Conservation (phyloP, 2,888 invertebrate species). For the Synanthedon andrenaeformis region DNA sequence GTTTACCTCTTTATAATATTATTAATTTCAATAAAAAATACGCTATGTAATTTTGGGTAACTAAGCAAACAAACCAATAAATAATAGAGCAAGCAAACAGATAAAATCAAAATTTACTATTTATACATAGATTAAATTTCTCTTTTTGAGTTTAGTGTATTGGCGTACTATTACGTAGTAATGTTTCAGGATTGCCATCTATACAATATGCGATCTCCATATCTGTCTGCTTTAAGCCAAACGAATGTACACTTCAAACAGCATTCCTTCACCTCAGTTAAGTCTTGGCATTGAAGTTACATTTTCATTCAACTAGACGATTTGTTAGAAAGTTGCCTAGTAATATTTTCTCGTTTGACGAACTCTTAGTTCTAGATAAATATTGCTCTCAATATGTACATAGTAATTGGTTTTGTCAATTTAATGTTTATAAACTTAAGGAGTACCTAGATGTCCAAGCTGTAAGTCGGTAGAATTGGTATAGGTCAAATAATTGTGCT, state of each 20-base stretch:
- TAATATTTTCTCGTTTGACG: constrained; percentile 18
- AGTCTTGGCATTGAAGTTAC: constrained; percentile 19
- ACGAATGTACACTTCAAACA: constrained; percentile 24
- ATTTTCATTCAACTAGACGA: constrained; percentile 20
- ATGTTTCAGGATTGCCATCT: constrained; percentile 21
- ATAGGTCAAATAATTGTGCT: constrained; percentile 30
- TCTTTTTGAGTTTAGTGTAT: too few relatives aligned
- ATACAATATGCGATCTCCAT: constrained; percentile 35
- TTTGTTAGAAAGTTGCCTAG: constrained; percentile 14
- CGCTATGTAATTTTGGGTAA: too few relatives aligned
- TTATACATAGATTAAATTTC: too few relatives aligned
- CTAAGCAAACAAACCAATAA: too few relatives aligned
- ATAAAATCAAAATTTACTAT: too few relatives aligned
- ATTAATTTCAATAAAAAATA: too few relatives aligned
- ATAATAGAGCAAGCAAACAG: too few relatives aligned
- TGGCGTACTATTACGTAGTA: neutral
- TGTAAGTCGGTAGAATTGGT: constrained; percentile 20
- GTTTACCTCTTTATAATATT: too few relatives aligned
- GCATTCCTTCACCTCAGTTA: constrained; percentile 20
- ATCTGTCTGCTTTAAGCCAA: constrained; percentile 36
- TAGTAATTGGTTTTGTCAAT: constrained; percentile 5
- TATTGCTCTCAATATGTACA: neutral
- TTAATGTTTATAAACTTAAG: neutral
- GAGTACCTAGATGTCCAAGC: constrained; percentile 1
- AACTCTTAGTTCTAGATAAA: constrained; percentile 1